Evolutionary conservation across 2,113 vertebrate genomes (phyloP).

Genomic region (Microtus oregoni): DNA sequence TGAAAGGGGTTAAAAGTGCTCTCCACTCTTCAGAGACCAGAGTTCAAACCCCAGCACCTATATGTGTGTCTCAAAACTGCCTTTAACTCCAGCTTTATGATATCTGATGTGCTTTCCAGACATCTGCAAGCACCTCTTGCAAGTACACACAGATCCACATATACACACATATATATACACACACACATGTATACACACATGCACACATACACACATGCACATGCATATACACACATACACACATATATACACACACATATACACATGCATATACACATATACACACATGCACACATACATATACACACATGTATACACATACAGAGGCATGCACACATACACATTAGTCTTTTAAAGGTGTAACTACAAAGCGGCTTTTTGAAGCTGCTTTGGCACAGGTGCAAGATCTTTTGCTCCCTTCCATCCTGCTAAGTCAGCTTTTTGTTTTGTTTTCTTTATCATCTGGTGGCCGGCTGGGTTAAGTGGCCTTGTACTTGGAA

Average conservation of each 20-base stretch:
- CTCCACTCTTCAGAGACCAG: neutral
- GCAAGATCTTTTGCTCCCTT: no score
- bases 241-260: accelerated
- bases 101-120: neutral
- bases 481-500: no score
- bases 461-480: no score
- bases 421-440: no score
- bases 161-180: neutral
- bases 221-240: accelerated
- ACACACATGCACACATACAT: neutral
- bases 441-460: no score
- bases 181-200: accelerated
- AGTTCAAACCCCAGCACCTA: neutral
- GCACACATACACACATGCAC: neutral
- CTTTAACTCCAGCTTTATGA: neutral
- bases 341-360: no score
- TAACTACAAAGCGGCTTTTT: no score
- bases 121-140: neutral
- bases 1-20: neutral
- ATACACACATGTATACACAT: no score
- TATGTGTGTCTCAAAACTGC: neutral
- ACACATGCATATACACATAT: accelerated
- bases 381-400: no score
- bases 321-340: no score
- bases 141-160: neutral